These are phyloP conservation scores for Scopus umbretta DNA, from an alignment of 2,113 vertebrate species.

Conservation along the genomic window DNA sequence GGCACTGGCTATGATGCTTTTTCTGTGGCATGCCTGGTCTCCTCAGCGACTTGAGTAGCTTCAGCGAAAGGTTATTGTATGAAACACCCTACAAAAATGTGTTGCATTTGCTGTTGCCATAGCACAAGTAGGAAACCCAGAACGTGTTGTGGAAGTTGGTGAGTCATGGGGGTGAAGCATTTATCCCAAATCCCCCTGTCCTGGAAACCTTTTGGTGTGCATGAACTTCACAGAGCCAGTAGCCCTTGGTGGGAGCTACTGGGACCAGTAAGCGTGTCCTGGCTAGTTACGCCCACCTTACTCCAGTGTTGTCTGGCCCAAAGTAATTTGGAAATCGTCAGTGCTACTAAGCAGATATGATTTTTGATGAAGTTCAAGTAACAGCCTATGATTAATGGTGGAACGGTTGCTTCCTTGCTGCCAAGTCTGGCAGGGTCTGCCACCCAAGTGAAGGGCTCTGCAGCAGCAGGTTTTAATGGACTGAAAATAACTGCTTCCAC, in stretches of 20 bases:
- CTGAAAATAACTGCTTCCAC: not conserved
- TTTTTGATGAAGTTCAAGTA: not conserved
- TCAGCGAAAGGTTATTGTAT: fast-evolving
- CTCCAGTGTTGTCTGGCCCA: too few species aligned
- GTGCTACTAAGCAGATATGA: not conserved
- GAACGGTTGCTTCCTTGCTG: fast-evolving
- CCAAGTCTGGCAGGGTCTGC: not conserved
- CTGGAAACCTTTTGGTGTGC: not conserved
- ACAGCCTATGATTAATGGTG: not conserved
- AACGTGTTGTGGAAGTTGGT: not conserved
- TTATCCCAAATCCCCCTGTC: not conserved
- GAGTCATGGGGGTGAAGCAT: not conserved
- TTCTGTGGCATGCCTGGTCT: fast-evolving
- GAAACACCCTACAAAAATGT: not conserved
- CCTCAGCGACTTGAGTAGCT: not conserved
- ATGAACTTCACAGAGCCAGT: fast-evolving
- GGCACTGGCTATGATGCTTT: fast-evolving
- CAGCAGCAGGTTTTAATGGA: not conserved
- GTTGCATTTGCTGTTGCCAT: not conserved
- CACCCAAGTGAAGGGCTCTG: not conserved
- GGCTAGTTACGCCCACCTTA: fast-evolving
- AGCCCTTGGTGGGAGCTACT: not conserved
- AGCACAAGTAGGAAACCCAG: not conserved
- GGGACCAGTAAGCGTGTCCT: not conserved
- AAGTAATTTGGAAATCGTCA: not conserved